Evolutionary conservation across 2,797 vertebrate genomes (phyloP), one percentile per base, ranked within the genome.

Genomic region (Coregonus ussuriensis): DNA sequence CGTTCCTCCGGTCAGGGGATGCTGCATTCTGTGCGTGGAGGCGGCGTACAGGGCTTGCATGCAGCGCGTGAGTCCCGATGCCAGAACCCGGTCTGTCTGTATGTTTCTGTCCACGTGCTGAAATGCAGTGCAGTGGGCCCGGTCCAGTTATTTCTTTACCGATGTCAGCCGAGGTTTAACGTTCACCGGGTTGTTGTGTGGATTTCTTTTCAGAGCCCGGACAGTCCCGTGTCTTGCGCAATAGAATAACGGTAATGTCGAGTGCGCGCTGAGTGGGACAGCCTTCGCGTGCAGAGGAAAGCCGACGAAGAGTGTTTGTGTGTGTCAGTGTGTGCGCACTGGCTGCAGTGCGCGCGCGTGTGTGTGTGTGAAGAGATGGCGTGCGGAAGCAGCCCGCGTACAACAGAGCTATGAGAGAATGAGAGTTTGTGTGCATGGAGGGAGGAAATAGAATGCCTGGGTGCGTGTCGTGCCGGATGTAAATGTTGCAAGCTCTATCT

Each of bases 1-100:
- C 94, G 97, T 96, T 92, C 96, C 95, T 93, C 97, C 97, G 92
- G 95, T 90, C 84, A 97, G 91, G 91, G 97, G 97, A 94, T 98
- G 97, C 94, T 98, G 97, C 97, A 98, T 98, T 84, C 89, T 95
- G 93, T 88, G 90, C 92, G 93, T 90, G 87, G 18, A n/a, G n/a
- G 7, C n/a, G 59, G 59, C 18, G 59, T 6, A 25, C 18, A 13
- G 16, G 21, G 41, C 35, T 15, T 25, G 62, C 62, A 63, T 92
- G 82, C 91, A 88, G 89, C 82, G 88, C 86, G 89, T 84, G 85
- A 18, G 25, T 54, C 52, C 25, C 71, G 4, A 29, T 56, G 51
- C 52, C 25, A 18, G 52, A 53, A 53, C 11, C 52, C 52, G 11
- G 52, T 29, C 71, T 67, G 68, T 29, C 71, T 67, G 63, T 33